Evolutionary conservation across 2,113 vertebrate genomes (phyloP), one percentile per base, ranked within the genome.

Genomic region (Aptenodytes forsteri): DNA sequence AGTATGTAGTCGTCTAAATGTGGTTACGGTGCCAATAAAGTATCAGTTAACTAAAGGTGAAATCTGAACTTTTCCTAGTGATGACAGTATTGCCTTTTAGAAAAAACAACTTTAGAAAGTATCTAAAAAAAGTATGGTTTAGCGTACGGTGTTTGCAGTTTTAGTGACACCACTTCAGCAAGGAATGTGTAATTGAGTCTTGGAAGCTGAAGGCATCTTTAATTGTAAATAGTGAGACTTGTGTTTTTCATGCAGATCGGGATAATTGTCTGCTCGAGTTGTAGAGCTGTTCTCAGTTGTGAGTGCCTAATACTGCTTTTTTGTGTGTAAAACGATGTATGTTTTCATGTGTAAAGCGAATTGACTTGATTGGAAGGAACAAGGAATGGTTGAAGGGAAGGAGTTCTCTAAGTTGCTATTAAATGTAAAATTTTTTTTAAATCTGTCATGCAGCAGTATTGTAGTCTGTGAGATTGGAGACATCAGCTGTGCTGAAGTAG

Each of bases 1-100:
- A 22, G 19, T 22, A 1, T 32, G 10, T 82, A 36, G n/a, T 20
- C 0, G 1, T 27, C 20, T 12, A 7, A 0, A 3, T 10, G 47
- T 32, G 8, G 49, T 12, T 61, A 4, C 21, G 14, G 13, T 22
- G 71, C 17, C 22, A 3, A 23, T 86, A 29, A 73, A 50, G 29
- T 2, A 3, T 29, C 20, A 40, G 65, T 59, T 94, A 32, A 93
- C 62, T 71, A 87, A 95, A 90, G 47, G 80, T 49, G 76, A 62
- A 67, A 93, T 72, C 25, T 83, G 87, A 90, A 34, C 26, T 93
- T 40, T 30, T 86, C 40, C 15, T 1, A 71, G 83, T 59, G 59
- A 38, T 67, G 58, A 36, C 25, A 71, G 2, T 14, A 7, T 25
- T 67, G 1, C 3, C 2, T 50, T 54, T 5, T 46, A 64, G 36